Base-by-base conservation (phyloP, 2,113 vertebrate species). In the Laticauda colubrina region DNA sequence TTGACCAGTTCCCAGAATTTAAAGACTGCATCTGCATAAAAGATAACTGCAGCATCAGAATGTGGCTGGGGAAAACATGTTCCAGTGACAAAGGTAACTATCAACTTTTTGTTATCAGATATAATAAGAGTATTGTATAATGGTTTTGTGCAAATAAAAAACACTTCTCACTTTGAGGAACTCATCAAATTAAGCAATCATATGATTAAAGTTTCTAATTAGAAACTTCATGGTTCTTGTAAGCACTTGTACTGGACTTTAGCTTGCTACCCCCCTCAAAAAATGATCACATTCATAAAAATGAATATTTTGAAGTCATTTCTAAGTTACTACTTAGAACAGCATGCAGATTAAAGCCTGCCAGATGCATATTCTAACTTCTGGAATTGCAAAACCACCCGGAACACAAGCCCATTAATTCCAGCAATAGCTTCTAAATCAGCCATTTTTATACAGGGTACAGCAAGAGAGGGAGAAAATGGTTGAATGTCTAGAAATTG, bases 21-120 rank as follows among this genome's bases (percentile, higher is more conserved):
- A 97, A 87, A 96, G 96, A 94, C 21, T 99, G 98, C 95, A 92
- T 98, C 95, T 99, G 98, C 90, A 93, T 94, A 91, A 96, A 97
- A 91, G 96, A 97, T 2, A 54, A 97, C 91, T 99, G 98, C 93
- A 97, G 92, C 89, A 92, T 97, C 93, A 96, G 96, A 24, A 96
- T 96, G 93, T 91, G 96, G 34, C 94, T 98, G 93, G 97, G 95
- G 15, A 95, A 97, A 96, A 93, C 96, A 91, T 99, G 98, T 93
- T 43, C 75, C 90, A 87, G n/a, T 75, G 91, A 96, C 92, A 96
- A 97, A 98, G 98, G 98, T 99, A 98, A 97, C 2, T 10, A 1
- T 93, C 54, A 0, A 2, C 85, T 91, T 87, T 26, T 54, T 45
- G 20, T 26, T 86, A 91, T 90, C 59, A 90, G 26, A 1, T 86